These are phyloP conservation scores for Campoletis raptor DNA, from an alignment of 2,888 invertebrate genomes.

Conservation along the genomic window DNA sequence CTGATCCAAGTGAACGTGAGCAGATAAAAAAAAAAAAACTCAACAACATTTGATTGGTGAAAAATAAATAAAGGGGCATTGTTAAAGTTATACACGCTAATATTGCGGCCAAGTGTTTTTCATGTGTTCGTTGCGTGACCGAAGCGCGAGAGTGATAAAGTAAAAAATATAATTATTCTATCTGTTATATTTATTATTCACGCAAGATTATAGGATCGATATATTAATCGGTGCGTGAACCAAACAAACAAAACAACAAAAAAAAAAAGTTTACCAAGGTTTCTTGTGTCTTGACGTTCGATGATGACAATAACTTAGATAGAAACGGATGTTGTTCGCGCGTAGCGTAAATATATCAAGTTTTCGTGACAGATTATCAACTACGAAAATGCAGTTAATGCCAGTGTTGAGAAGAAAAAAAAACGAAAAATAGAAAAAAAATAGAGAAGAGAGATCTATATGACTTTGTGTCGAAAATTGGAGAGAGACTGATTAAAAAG, in stretches of 20 bases:
- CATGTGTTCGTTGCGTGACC: conserved; percentile 74
- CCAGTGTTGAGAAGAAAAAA: conserved; percentile 2
- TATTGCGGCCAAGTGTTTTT: conserved; percentile 75
- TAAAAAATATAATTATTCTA: conserved; percentile 68
- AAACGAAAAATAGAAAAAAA: neutral
- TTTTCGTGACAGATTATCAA: conserved; percentile 28
- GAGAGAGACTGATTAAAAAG: conserved; percentile 4
- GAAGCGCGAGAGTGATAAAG: conserved; percentile 72
- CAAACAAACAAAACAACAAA: conserved; percentile 8
- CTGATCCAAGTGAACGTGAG: conserved; percentile 40
- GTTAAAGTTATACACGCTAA: conserved; percentile 81
- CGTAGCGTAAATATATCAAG: conserved; percentile 61
- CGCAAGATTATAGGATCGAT: conserved; percentile 48
- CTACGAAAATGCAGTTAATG: conserved; percentile 36
- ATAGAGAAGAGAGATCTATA: conserved; percentile 1
- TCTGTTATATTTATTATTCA: conserved; percentile 75
- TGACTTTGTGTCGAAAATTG: conserved; percentile 39
- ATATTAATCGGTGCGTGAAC: conserved; percentile 7
- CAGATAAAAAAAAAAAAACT: conserved; percentile 14
- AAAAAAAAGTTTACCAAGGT: conserved; percentile 51
- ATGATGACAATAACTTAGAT: conserved; percentile 81
- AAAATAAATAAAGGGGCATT: conserved; percentile 82
- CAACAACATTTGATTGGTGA: conserved; percentile 72
- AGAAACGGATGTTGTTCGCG: conserved; percentile 70
- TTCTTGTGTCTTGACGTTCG: conserved; percentile 73